Percentiles rank a stretch among this genome's conserved stretches.
Evolutionary conservation across 2,797 vertebrate genomes (phyloP).

Genomic region (Chlorospingus flavigularis): DNA sequence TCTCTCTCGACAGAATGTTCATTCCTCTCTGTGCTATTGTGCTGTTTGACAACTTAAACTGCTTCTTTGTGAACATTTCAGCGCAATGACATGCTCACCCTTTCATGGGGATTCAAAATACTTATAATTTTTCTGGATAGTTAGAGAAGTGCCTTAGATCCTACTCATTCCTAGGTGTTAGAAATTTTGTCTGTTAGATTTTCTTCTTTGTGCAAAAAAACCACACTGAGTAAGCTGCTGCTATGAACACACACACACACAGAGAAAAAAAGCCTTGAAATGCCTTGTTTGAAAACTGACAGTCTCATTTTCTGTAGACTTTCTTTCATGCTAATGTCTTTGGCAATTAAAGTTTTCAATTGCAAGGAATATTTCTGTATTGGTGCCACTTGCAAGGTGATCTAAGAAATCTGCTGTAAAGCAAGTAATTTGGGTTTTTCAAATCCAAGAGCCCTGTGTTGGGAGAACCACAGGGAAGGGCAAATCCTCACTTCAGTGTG

Average conservation of each 20-base stretch:
- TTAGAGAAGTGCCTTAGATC: neutral
- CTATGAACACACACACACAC: neutral
- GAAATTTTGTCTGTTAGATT: neutral
- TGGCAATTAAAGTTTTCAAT: neutral
- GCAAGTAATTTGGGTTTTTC: neutral
- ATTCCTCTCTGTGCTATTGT: neutral
- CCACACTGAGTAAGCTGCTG: neutral
- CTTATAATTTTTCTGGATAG: neutral
- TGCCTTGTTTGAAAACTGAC: neutral
- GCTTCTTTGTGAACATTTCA: neutral
- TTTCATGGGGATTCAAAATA: neutral
- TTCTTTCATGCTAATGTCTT: neutral
- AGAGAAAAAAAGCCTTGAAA: neutral
- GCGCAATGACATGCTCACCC: neutral
- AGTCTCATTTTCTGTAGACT: neutral
- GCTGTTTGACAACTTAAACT: conserved; percentile 1
- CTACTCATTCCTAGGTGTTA: neutral
- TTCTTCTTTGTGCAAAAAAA: neutral
- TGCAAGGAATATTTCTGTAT: neutral
- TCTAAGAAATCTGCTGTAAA: neutral
- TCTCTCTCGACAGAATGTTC: neutral
- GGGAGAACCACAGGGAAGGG: neutral
- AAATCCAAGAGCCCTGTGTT: neutral
- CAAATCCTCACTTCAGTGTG: neutral
- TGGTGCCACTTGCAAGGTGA: neutral